Conservation (phyloP, 2,797 vertebrate species). For the Coranthus polyacanthus region DNA sequence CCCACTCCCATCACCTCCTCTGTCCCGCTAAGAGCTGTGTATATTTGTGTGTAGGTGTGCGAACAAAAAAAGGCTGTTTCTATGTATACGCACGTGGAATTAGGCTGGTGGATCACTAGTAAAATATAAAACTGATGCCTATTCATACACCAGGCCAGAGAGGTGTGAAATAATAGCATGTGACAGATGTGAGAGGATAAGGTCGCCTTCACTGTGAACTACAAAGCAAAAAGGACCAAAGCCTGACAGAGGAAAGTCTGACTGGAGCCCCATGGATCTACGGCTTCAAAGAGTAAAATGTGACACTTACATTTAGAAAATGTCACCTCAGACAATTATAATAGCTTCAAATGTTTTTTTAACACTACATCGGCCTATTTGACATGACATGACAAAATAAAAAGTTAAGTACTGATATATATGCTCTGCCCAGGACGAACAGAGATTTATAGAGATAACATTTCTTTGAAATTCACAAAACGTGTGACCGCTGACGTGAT, state of each 20-base stretch:
- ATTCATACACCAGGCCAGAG: conserved; percentile 38
- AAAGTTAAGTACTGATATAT: too few relatives aligned
- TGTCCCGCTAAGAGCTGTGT: background rate
- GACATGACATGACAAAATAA: background rate
- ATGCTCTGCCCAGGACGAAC: too few relatives aligned
- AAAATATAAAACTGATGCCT: conserved; percentile 35
- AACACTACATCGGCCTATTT: background rate
- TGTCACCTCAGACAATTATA: background rate
- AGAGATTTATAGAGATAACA: too few relatives aligned
- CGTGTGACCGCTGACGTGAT: too few relatives aligned
- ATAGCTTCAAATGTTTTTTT: background rate
- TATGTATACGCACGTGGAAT: conserved; percentile 18
- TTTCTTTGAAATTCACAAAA: too few relatives aligned
- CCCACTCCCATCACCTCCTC: background rate
- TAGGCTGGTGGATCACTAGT: conserved; percentile 1
- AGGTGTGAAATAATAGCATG: conserved; percentile 45
- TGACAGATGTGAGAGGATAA: conserved; percentile 51
- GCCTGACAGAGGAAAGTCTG: conserved; percentile 7
- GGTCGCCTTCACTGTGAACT: conserved; percentile 33
- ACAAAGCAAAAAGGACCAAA: conserved; percentile 49
- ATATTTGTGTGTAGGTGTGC: background rate
- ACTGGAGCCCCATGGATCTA: conserved; percentile 30
- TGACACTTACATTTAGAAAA: conserved; percentile 9
- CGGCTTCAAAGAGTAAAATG: conserved; percentile 55
- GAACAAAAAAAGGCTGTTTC: conserved; percentile 2